Evolutionary conservation across 1,140 invertebrate genomes (phyloP).

Genomic region (Augochlora pura): DNA sequence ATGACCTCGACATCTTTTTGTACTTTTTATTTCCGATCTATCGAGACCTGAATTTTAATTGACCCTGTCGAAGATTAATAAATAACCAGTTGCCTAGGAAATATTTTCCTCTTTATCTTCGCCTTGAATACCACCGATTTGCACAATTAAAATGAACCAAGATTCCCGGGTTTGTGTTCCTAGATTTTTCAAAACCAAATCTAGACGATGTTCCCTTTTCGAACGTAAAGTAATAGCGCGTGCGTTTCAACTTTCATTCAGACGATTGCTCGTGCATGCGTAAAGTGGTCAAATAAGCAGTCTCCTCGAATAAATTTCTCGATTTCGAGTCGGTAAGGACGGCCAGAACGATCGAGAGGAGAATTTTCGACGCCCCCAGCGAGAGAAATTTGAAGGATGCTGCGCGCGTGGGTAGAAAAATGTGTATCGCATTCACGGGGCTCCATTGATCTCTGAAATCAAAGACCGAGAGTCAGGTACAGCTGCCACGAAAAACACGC

Average conservation of each 20-base stretch:
- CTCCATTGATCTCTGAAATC: slow-evolving; percentile 58
- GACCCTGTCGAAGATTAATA: background rate
- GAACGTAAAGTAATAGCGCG: no score
- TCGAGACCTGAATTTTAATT: no score
- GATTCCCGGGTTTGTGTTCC: no score
- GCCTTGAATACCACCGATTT: no score
- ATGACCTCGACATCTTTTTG: no score
- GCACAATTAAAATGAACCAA: no score
- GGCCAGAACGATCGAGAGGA: background rate
- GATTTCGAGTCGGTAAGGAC: background rate
- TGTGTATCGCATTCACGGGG: slow-evolving; percentile 57
- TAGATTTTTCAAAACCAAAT: no score
- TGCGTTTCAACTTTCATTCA: background rate
- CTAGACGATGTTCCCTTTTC: no score
- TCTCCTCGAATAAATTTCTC: background rate
- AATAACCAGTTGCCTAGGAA: no score
- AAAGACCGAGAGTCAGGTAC: slow-evolving; percentile 58
- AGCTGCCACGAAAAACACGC: slow-evolving; percentile 58
- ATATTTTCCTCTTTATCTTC: background rate
- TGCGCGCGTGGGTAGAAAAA: slow-evolving; percentile 66
- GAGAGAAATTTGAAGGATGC: slow-evolving; percentile 55
- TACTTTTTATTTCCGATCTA: no score
- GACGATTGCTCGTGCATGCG: background rate
- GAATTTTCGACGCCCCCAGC: slow-evolving; percentile 14
- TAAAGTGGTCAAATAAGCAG: background rate